Evolutionary conservation across 2,888 invertebrate species (phyloP).

Genomic region (Spicauda simplicius): DNA sequence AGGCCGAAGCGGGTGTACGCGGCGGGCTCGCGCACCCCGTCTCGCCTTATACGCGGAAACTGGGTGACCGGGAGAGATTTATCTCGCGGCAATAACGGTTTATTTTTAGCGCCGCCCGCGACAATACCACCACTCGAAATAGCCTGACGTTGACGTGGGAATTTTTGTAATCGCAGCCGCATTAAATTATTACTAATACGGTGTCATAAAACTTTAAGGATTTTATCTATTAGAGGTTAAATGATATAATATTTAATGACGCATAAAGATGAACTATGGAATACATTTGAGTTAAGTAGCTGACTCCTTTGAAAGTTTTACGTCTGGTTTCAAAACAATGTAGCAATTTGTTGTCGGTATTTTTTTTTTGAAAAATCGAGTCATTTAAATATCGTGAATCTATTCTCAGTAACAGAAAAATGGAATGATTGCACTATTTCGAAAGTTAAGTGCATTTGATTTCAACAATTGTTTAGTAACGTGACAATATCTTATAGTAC

Average conservation of each 20-base stretch:
- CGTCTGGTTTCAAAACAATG: background rate
- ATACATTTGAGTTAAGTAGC: background rate
- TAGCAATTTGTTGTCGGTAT: background rate
- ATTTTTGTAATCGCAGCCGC: conserved; percentile 12
- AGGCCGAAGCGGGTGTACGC: background rate
- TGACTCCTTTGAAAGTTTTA: background rate
- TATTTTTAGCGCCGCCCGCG: conserved; percentile 58
- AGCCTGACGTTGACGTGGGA: conserved; percentile 49
- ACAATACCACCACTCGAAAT: conserved; percentile 51
- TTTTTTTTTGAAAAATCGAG: background rate
- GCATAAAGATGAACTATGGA: background rate
- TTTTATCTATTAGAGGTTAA: background rate
- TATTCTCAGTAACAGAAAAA: background rate
- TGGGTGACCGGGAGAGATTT: conserved; percentile 68
- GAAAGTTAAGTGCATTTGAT: background rate
- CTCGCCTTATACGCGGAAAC: conserved; percentile 45
- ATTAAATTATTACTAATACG: background rate
- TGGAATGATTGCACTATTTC: background rate
- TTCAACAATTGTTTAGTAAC: background rate
- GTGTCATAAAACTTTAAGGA: background rate
- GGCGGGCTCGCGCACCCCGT: conserved; percentile 19
- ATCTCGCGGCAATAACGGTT: conserved; percentile 56
- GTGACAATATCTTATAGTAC: too few species aligned
- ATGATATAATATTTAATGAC: too few species aligned
- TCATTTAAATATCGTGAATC: background rate